phyloP scores from a whole-genome alignment of 2,797 vertebrate genomes.

The Melanotaenia parkinsoni region DNA sequence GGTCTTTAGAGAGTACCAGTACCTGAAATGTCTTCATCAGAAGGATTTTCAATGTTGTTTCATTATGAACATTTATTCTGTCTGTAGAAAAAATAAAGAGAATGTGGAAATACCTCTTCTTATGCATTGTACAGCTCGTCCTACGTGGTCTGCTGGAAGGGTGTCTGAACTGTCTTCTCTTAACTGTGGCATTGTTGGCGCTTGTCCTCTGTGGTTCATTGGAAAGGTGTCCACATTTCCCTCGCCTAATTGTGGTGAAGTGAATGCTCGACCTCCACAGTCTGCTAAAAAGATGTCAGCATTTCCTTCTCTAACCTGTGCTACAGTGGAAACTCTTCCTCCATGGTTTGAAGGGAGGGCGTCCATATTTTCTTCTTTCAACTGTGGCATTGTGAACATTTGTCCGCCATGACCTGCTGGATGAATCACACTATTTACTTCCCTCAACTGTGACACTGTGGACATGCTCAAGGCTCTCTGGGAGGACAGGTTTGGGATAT shows the following conservation, averaged over 20 bases:
- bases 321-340: neutral
- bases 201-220: constrained; percentile 16
- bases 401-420: constrained; percentile 18
- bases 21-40: neutral
- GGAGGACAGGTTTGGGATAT: constrained; percentile 27
- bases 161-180: constrained; percentile 48
- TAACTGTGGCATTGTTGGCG: constrained; percentile 22
- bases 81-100: neutral
- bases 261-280: constrained; percentile 18
- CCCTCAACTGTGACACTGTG: neutral
- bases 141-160: constrained; percentile 10
- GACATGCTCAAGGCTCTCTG: constrained; percentile 32
- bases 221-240: neutral
- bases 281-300: constrained; percentile 31
- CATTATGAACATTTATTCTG: neutral
- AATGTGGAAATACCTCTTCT: constrained; percentile 80
- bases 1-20: neutral
- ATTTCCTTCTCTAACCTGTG: constrained; percentile 11
- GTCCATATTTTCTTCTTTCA: constrained; percentile 33
- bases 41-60: neutral
- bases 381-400: neutral
- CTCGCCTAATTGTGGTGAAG: neutral
- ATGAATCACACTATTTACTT: constrained; percentile 29
- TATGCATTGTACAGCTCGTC: constrained; percentile 57
- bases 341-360: neutral